Percentiles rank a stretch among this genome's conserved stretches.
Conservation (phyloP, 1,140 invertebrate genomes). For the Cataglyphis hispanica region DNA sequence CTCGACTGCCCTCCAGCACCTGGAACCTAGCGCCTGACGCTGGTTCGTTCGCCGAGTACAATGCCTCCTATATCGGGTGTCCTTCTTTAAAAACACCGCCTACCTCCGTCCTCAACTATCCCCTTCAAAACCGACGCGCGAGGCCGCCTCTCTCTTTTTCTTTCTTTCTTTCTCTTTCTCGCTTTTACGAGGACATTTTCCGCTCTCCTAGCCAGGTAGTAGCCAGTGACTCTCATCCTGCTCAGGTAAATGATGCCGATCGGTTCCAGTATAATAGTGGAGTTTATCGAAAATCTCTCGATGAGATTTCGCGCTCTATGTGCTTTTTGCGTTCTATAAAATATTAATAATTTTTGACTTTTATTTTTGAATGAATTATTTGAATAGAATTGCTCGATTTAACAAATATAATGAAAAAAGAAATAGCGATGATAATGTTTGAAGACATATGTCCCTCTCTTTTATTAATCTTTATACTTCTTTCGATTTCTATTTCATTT, state of each 20-base stretch:
- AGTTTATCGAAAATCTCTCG: conserved; percentile 9
- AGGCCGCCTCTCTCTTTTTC: conserved; percentile 28
- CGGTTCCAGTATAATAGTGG: background rate
- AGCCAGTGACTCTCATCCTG: conserved; percentile 65
- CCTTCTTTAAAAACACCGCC: conserved; percentile 75
- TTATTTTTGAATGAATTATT: background rate
- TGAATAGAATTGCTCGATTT: too few species aligned
- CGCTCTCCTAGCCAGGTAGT: conserved; percentile 72
- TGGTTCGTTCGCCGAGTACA: conserved; percentile 74
- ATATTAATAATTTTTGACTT: background rate
- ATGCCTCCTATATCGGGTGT: conserved; percentile 77
- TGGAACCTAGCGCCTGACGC: conserved; percentile 72
- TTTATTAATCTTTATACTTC: background rate
- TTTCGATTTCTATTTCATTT: background rate
- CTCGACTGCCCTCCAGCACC: conserved; percentile 76
- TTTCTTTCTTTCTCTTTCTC: conserved; percentile 62
- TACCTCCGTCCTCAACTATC: conserved; percentile 69
- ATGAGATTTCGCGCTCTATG: background rate
- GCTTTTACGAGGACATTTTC: conserved; percentile 74
- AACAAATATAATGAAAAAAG: background rate
- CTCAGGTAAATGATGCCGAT: conserved; percentile 9
- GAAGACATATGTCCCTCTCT: background rate
- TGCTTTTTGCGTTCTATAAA: background rate
- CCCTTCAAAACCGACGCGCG: conserved; percentile 66
- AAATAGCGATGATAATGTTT: background rate